These are phyloP conservation scores for Biston betularia DNA, from an alignment of 2,888 invertebrate species.

Conservation along the genomic window DNA sequence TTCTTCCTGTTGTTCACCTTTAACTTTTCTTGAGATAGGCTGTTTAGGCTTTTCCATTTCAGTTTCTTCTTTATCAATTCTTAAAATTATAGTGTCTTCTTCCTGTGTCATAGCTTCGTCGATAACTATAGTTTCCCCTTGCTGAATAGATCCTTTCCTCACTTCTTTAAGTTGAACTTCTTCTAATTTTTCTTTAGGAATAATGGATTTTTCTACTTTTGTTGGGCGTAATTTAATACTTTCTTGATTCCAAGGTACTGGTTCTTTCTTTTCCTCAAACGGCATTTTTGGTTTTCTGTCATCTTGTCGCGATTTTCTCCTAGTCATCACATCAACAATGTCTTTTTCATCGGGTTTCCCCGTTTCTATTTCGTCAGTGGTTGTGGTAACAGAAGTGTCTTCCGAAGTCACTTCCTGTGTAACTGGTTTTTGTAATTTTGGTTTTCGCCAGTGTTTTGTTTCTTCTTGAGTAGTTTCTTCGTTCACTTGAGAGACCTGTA, in stretches of 20 bases:
- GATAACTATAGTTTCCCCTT: slow-evolving; percentile 66
- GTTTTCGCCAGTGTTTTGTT: slow-evolving; percentile 39
- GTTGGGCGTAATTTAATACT: slow-evolving; percentile 87
- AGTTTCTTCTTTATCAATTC: slow-evolving; percentile 59
- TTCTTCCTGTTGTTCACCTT: slow-evolving; percentile 23
- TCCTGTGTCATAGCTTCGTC: slow-evolving; percentile 86
- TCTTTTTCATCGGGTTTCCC: slow-evolving; percentile 36
- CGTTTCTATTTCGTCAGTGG: slow-evolving; percentile 27
- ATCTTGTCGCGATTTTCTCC: slow-evolving; percentile 49
- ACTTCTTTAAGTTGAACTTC: slow-evolving; percentile 71
- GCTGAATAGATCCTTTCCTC: slow-evolving; percentile 71
- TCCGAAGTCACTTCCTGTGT: slow-evolving; percentile 9
- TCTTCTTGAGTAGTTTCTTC: slow-evolving; percentile 35
- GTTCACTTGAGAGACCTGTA: slow-evolving; percentile 27
- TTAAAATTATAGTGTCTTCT: slow-evolving; percentile 86
- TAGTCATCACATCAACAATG: slow-evolving; percentile 26
- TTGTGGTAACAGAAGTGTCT: slow-evolving; percentile 9
- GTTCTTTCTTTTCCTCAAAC: slow-evolving; percentile 64
- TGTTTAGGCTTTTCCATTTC: slow-evolving; percentile 12
- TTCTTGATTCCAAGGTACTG: slow-evolving; percentile 87
- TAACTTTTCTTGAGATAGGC: slow-evolving; percentile 14
- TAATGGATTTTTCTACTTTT: slow-evolving; percentile 83
- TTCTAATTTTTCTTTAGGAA: slow-evolving; percentile 84
- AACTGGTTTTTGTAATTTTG: slow-evolving; percentile 26
- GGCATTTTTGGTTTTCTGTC: slow-evolving; percentile 46